These are phyloP conservation scores for Cheilosia grossa DNA, from an alignment of 2,888 invertebrate genomes.

Conservation along the genomic window DNA sequence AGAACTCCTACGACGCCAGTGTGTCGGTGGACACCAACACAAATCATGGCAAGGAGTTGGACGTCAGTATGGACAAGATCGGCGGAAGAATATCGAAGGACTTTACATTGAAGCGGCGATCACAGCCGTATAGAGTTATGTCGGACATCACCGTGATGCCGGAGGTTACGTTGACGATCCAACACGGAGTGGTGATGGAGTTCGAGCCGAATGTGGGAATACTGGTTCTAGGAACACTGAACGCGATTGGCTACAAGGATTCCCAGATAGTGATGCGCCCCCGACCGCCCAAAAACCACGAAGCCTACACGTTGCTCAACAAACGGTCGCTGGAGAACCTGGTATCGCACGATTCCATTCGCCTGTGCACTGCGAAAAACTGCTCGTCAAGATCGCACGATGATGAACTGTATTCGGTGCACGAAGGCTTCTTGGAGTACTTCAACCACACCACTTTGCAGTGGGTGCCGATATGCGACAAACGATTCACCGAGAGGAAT, in stretches of 20 bases:
- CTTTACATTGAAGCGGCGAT: constrained; percentile 86
- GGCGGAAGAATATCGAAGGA: constrained; percentile 90
- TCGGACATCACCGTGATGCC: constrained; percentile 99
- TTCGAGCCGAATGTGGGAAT: constrained; percentile 98
- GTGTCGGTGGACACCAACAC: constrained; percentile 86
- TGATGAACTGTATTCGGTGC: constrained; percentile 84
- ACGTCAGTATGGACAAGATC: constrained; percentile 87
- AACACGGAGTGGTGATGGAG: constrained; percentile 95
- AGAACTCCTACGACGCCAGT: constrained; percentile 90
- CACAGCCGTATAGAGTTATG: constrained; percentile 90
- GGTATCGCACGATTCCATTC: constrained; percentile 86
- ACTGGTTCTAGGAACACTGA: constrained; percentile 94
- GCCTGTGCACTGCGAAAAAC: constrained; percentile 91
- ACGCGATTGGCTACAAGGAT: constrained; percentile 91
- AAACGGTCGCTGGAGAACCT: constrained; percentile 85
- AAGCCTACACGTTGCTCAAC: constrained; percentile 77
- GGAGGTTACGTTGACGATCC: constrained; percentile 92
- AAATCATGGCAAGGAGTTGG: constrained; percentile 84
- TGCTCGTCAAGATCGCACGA: constrained; percentile 85
- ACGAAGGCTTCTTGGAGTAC: constrained; percentile 96
- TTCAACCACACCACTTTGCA: constrained; percentile 97
- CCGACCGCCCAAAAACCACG: constrained; percentile 78
- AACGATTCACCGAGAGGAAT: constrained; percentile 96
- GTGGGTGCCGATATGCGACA: constrained; percentile 98
- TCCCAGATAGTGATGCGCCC: constrained; percentile 92